Base-by-base conservation (phyloP, 2,113 vertebrate species). In the Todiramphus chloris region DNA sequence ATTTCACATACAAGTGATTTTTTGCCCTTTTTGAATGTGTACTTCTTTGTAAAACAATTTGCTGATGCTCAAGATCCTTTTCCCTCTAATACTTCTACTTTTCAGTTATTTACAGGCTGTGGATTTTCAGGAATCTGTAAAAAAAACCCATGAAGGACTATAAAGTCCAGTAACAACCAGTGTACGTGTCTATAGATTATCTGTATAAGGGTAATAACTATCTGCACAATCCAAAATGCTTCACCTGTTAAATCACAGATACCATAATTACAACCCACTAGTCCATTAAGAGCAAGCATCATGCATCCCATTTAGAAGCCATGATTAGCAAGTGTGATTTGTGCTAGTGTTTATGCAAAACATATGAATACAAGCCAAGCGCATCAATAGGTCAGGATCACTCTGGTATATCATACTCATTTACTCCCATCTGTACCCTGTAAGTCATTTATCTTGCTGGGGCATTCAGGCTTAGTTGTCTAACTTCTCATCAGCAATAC, bases 211-310 rank as follows among this genome's bases (percentile, higher is more conserved):
- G 59, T 39, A 73, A 8, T 76, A 92, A 35, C 15, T 87, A n/a
- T 23, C 16, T 78, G 89, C 67, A 83, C 75, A 88, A 72, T 86
- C 68, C 87, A 94, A 95, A 96, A 94, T 78, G 77, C 69, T 93
- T 93, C 83, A 55, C 75, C 64, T 53, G 23, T 81, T 72, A 63
- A 85, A 94, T 70, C 35, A 55, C 50, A 77, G 69, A 41, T 41
- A 62, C n/a, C 4, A 0, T 37, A 62, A 93, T 73, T 72, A 80
- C 1, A 9, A 84, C 78, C 87, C 7, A 0, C 10, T 11, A 69
- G 35, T 62, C 77, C 59, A 56, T 51, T 43, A 41, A 76, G 18
- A 85, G 68, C 67, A 93, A 93, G 79, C 81, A 77, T 16, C 78
- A 39, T 64, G 78, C 91, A 91, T 44, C 51, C 55, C 28, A 3